These are phyloP conservation scores for Dendroctonus ponderosae DNA, from an alignment of 1,140 invertebrate species.

Conservation along the genomic window DNA sequence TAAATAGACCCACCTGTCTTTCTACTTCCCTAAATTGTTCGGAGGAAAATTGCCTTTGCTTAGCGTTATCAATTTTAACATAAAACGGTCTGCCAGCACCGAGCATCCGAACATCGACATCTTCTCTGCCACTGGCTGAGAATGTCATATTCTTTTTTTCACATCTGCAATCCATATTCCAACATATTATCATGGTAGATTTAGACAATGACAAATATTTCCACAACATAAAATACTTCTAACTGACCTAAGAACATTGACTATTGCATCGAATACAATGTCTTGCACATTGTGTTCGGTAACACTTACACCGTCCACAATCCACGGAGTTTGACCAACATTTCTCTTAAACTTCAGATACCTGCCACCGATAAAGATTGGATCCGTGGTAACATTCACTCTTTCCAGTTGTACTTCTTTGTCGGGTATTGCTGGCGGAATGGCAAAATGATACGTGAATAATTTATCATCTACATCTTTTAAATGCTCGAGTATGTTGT, in stretches of 20 bases:
- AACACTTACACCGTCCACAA: slow-evolving; percentile 77
- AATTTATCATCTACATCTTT: slow-evolving; percentile 52
- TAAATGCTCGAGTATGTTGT: slow-evolving; percentile 50
- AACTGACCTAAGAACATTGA: slow-evolving; percentile 55
- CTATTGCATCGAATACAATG: slow-evolving; percentile 69
- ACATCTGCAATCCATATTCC: slow-evolving; percentile 32
- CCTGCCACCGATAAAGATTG: slow-evolving; percentile 65
- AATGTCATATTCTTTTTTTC: slow-evolving; percentile 53
- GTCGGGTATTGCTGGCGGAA: slow-evolving; percentile 53
- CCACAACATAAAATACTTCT: slow-evolving; percentile 2
- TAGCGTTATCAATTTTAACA: slow-evolving; percentile 75
- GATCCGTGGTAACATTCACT: slow-evolving; percentile 55
- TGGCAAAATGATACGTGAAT: slow-evolving; percentile 51
- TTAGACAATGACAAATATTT: slow-evolving; percentile 15
- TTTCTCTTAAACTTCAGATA: slow-evolving; percentile 87
- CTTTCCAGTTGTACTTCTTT: slow-evolving; percentile 49
- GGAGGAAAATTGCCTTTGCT: slow-evolving; percentile 55
- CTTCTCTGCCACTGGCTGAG: slow-evolving; percentile 90
- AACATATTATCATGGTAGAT: not conserved
- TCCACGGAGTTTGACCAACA: slow-evolving; percentile 92
- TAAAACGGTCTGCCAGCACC: slow-evolving; percentile 86
- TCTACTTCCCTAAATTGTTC: slow-evolving; percentile 59
- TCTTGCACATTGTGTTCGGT: slow-evolving; percentile 89
- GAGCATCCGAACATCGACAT: slow-evolving; percentile 83
- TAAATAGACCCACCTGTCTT: slow-evolving; percentile 52